phyloP scores from a whole-genome alignment of 2,797 vertebrate species.

The Myiotriccus ornatus region DNA sequence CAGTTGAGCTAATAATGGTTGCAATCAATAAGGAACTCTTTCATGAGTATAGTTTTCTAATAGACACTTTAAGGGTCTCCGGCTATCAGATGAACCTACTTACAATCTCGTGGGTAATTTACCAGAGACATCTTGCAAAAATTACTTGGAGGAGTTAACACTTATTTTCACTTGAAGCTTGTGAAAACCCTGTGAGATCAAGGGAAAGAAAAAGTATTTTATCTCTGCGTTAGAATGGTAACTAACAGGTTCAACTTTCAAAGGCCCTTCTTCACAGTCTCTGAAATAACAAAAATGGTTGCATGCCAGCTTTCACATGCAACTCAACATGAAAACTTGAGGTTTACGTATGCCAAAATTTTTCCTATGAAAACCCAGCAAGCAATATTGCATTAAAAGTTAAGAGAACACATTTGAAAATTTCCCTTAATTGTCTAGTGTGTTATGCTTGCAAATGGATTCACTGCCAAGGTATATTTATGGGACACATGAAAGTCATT shows the following conservation, averaged over 20 bases:
- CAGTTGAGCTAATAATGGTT: conserved; percentile 75
- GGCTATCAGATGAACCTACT: conserved; percentile 68
- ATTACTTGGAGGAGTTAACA: conserved; percentile 42
- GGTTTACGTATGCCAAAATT: not conserved
- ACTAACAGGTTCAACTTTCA: conserved; percentile 10
- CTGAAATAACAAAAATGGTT: not conserved
- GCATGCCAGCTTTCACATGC: not conserved
- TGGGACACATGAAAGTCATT: conserved; percentile 16
- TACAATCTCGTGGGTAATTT: conserved; percentile 60
- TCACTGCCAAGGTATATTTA: conserved; percentile 44
- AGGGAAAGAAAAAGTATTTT: conserved; percentile 16
- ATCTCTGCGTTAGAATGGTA: not conserved
- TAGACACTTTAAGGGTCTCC: conserved; percentile 57
- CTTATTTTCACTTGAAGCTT: conserved; percentile 48
- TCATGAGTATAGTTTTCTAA: conserved; percentile 74
- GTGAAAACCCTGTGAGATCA: conserved; percentile 27
- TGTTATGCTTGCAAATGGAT: not conserved
- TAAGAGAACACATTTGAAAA: conserved; percentile 10
- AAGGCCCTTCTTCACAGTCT: not conserved
- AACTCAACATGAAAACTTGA: not conserved
- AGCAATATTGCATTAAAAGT: not conserved
- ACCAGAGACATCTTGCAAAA: conserved; percentile 57
- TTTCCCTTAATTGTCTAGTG: not conserved
- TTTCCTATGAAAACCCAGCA: not conserved
- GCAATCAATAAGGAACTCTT: conserved; percentile 77